A percentile compares a stretch with the other conserved stretches of the same genome.
These are phyloP conservation scores for Nasonia giraulti DNA, from an alignment of 1,140 invertebrate species.

Conservation along the genomic window DNA sequence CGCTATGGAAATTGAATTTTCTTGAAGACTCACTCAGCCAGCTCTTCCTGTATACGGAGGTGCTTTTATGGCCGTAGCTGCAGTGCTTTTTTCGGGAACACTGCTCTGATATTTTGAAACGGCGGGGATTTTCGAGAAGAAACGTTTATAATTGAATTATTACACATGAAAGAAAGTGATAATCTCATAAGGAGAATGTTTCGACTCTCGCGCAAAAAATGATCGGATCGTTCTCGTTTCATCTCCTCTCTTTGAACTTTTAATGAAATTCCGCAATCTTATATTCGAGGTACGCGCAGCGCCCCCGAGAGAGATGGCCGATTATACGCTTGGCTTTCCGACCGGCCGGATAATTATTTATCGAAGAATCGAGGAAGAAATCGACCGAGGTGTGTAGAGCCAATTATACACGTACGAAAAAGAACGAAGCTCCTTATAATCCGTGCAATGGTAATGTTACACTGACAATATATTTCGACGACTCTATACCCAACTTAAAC, in stretches of 20 bases:
- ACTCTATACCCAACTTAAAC: background rate
- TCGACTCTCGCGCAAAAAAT: constrained; percentile 3
- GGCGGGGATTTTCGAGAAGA: background rate
- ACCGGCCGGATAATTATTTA: constrained; percentile 13
- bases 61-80: background rate
- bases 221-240: background rate
- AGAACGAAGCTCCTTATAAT: no score
- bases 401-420: no score
- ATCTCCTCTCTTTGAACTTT: background rate
- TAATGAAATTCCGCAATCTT: constrained; percentile 36
- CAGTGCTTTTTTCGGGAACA: background rate
- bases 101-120: background rate
- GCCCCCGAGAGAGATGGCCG: background rate
- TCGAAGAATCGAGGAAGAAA: background rate
- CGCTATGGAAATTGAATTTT: constrained; percentile 17
- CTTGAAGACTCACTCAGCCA: background rate
- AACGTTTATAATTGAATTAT: no score
- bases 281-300: constrained; percentile 26
- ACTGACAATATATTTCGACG: background rate
- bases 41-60: background rate
- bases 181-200: constrained; percentile 29
- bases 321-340: background rate
- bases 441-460: no score
- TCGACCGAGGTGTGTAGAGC: background rate
- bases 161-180: constrained; percentile 4